Base-by-base conservation (phyloP, 2,113 vertebrate genomes). In the Atrichornis clamosus region DNA sequence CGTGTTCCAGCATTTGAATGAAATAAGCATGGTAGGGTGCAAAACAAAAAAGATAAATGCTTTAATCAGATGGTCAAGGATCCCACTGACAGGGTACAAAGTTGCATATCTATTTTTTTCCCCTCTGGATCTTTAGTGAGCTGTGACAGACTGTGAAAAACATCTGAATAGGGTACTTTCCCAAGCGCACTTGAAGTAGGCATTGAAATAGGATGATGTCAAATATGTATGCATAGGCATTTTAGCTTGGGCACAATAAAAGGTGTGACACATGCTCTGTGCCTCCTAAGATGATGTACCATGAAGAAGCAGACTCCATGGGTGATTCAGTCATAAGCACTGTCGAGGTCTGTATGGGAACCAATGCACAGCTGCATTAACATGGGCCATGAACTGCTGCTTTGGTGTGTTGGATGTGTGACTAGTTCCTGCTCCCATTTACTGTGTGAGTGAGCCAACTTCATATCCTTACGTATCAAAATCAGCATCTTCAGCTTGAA, bases 1-100 rank as follows among this genome's bases (percentile, higher is more conserved):
- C 95, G 91, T 95, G n/a, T 95, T 84, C 75, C 60, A 77, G 32
- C 33, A n/a, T 84, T 92, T 94, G 46, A 87, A 56, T 83, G 47
- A 95, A 96, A 60, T 74, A 79, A 87, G 41, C 7, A 0, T 86
- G 30, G 37, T 93, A 87, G 87, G 44, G 81, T 82, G 50, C 62
- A 91, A 88, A 89, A 44, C 46, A 96, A 32, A 91, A 75, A 80
- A 84, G 28, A 70, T 7, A 93, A 90, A 84, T 55, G 30, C 42
- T 72, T 93, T 92, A 81, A 74, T 97, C 87, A 84, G 64, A 47
- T 72, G 35, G 27, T 50, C 22, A 68, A 41, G 49, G 32, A 68
- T 80, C 72, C 85, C 32, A 59, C 62, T 84, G 47, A 37, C 80
- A 63, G 64, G 65, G 89, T 93, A 47, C 81, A 69, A 84, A 87